Conservation (phyloP, 2,113 vertebrate genomes). For the Marcusenius ussheri region DNA sequence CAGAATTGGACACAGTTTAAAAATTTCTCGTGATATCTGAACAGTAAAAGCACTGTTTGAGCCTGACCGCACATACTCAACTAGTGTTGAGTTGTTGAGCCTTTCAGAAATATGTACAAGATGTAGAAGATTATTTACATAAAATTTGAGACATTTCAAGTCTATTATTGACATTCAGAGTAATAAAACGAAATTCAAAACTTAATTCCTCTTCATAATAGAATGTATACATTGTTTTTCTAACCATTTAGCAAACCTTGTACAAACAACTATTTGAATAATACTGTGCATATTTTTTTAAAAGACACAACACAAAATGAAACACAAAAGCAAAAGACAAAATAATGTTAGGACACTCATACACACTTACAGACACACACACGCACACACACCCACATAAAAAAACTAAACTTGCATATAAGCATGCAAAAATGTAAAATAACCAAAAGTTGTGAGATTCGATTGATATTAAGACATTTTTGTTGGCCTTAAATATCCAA, state of each 20-base stretch:
- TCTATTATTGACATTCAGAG: not conserved
- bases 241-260: not conserved
- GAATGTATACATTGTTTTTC: not conserved
- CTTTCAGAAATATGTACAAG: not conserved
- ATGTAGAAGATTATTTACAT: no score
- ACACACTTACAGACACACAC: not conserved
- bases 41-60: conserved; percentile 31
- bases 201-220: not conserved
- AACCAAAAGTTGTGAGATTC: not conserved
- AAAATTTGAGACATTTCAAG: not conserved
- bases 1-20: not conserved
- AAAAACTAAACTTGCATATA: not conserved
- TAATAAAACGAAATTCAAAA: not conserved
- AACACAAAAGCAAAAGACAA: not conserved
- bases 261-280: not conserved
- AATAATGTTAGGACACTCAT: not conserved
- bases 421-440: not conserved
- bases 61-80: not conserved
- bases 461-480: not conserved
- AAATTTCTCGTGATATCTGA: not conserved
- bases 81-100: not conserved
- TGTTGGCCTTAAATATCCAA: not conserved
- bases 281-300: not conserved
- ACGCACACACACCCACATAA: not conserved
- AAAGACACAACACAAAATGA: not conserved